Percentiles rank a stretch among this genome's conserved stretches.
Evolutionary conservation across 1,140 invertebrate species (phyloP).

Genomic region (Pollicipes pollicipes): DNA sequence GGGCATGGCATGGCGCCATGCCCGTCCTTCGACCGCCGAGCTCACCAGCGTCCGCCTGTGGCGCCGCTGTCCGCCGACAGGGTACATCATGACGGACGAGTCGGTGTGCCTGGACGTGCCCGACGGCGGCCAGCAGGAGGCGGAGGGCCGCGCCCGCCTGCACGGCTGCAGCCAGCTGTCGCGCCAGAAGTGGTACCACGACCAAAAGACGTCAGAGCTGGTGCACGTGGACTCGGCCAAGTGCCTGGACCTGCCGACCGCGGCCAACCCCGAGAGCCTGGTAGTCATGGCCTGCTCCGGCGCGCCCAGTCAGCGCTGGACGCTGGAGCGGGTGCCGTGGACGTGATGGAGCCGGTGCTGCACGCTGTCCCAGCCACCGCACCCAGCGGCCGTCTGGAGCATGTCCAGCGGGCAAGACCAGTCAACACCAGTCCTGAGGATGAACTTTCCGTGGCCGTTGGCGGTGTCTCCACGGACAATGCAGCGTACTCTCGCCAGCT

Average conservation of each 20-base stretch:
- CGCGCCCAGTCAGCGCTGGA: slow-evolving; percentile 34
- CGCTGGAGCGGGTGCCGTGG: slow-evolving; percentile 31
- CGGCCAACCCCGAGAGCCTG: slow-evolving; percentile 26
- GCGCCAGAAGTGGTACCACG: slow-evolving; percentile 44
- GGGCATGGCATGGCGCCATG: too few relatives aligned
- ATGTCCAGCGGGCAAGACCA: too few relatives aligned
- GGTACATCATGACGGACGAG: slow-evolving; percentile 49
- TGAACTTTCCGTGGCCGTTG: too few relatives aligned
- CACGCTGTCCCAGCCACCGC: too few relatives aligned
- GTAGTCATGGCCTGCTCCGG: slow-evolving; percentile 32
- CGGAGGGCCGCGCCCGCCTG: slow-evolving; percentile 39
- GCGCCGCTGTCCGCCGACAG: too few relatives aligned
- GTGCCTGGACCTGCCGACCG: slow-evolving; percentile 33
- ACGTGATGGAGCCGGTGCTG: too few relatives aligned
- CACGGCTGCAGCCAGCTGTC: slow-evolving; percentile 41
- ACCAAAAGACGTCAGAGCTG: slow-evolving; percentile 19
- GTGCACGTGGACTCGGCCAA: slow-evolving; percentile 15
- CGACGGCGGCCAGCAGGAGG: slow-evolving; percentile 25
- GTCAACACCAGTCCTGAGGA: too few relatives aligned
- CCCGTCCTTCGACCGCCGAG: too few relatives aligned
- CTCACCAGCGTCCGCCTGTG: too few relatives aligned
- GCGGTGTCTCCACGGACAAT: too few relatives aligned
- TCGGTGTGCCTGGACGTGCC: slow-evolving; percentile 49
- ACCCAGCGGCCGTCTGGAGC: too few relatives aligned
- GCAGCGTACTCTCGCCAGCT: too few relatives aligned